Evolutionary conservation across 2,888 invertebrate genomes (phyloP), one percentile per base, ranked within the genome.

Genomic region (Unio pictorum): DNA sequence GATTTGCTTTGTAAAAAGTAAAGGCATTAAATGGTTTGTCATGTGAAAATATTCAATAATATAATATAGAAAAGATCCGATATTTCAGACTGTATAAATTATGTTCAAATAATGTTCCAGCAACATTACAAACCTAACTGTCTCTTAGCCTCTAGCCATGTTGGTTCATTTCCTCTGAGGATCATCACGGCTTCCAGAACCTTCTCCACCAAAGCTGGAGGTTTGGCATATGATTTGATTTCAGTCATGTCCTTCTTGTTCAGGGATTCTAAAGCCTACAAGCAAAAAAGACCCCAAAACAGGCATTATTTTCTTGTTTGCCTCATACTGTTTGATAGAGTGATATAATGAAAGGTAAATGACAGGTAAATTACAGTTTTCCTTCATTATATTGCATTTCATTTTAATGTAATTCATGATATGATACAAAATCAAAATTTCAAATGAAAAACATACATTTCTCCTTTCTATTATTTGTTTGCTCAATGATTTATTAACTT

Each of bases 101-200:
- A 11, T 11, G 45, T 15, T 45, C 15, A 45, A 45, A 3, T 45
- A 11, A 45, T 45, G 45, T 45, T 45, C 45, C 15, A 15, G 3
- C 45, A 11, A 15, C 3, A 45, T 45, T 15, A 45, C 45, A 72
- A 73, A 75, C 95, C 95, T 26, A 97, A 92, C 82, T 96, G 94
- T 55, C 94, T 93, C 87, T 97, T 97, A 0, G 96, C 94, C 90
- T 95, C 95, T 0, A 93, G 93, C 96, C 97, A 97, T 0, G 94
- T 94, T 2, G 96, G 95, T 76, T 95, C 95, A 72, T 93, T 92
- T 91, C 94, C 91, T 86, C 93, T 92, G 30, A 97, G 90, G 84
- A 96, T 95, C 92, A 96, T 94, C 0, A 96, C 95, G 20, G 96
- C 95, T 90, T 96, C 96, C 93, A 96, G 92, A 30, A 90, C 90